These are phyloP conservation scores for Mesodorylaimus sp. DNA, from an alignment of 2,888 invertebrate species.

Conservation along the genomic window DNA sequence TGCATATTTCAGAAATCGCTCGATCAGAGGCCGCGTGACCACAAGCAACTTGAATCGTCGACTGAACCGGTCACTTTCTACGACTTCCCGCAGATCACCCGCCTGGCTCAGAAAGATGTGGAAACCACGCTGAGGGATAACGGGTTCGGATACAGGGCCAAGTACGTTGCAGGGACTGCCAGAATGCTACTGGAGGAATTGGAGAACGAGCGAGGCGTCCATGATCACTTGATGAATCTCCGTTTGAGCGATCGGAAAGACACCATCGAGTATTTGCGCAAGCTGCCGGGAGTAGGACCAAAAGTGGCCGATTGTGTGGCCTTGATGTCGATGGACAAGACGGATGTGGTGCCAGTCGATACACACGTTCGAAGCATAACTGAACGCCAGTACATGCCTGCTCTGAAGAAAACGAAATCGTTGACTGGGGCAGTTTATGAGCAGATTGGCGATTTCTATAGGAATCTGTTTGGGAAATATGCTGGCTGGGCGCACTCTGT, in stretches of 20 bases:
- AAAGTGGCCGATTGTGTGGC: constrained; percentile 97
- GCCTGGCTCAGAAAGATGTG: constrained; percentile 44
- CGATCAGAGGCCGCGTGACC: too few species aligned
- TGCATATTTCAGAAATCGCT: too few species aligned
- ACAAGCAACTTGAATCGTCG: too few species aligned
- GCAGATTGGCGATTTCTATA: constrained; percentile 48
- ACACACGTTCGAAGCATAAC: constrained; percentile 89
- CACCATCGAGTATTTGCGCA: constrained; percentile 45
- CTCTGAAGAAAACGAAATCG: constrained; percentile 28
- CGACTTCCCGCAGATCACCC: constrained; percentile 58
- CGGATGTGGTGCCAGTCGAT: constrained; percentile 76
- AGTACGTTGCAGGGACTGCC: constrained; percentile 59
- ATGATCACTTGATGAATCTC: neutral
- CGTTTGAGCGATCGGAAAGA: neutral
- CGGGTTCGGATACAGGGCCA: constrained; percentile 52
- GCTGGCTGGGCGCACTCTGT: constrained; percentile 24
- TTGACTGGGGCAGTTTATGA: constrained; percentile 62
- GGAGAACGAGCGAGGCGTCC: neutral
- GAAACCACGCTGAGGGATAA: constrained; percentile 48
- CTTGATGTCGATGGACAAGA: constrained; percentile 76
- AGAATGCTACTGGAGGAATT: constrained; percentile 28
- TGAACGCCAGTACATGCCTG: constrained; percentile 15
- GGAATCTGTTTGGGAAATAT: constrained; percentile 18
- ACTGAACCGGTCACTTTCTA: too few species aligned
- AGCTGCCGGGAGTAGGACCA: constrained; percentile 70